Evolutionary conservation across 2,888 invertebrate species (phyloP).

Genomic region (Xylota sylvarum): DNA sequence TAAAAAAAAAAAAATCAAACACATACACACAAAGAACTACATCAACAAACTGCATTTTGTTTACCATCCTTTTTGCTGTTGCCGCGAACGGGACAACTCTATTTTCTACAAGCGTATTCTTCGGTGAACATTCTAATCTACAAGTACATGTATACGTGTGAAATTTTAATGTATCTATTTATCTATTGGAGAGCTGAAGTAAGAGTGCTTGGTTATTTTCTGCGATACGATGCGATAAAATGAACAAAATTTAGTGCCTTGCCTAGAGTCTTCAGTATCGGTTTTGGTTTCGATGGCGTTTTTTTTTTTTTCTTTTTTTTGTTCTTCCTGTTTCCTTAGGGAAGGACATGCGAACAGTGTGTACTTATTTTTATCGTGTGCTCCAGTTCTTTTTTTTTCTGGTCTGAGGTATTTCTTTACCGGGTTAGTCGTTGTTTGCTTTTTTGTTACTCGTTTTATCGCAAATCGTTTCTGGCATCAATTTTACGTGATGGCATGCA

Average conservation of each 20-base stretch:
- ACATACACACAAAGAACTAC: neutral
- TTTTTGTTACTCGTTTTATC: slow-evolving; percentile 39
- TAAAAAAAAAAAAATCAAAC: too few species aligned
- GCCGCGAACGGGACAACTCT: slow-evolving; percentile 7
- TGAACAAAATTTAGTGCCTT: slow-evolving; percentile 30
- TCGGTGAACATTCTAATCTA: slow-evolving; percentile 11
- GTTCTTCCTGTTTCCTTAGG: slow-evolving; percentile 1
- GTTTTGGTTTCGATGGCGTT: slow-evolving; percentile 3
- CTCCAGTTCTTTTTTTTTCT: neutral
- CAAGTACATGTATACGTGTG: slow-evolving; percentile 9
- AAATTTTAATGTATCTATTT: slow-evolving; percentile 48
- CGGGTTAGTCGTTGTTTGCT: slow-evolving; percentile 7
- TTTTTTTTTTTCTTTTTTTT: neutral
- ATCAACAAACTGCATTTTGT: slow-evolving; percentile 26
- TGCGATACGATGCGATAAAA: slow-evolving; percentile 38
- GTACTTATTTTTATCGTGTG: slow-evolving; percentile 47
- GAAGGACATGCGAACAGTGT: slow-evolving; percentile 25
- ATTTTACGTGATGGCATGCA: slow-evolving; percentile 52
- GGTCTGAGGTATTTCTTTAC: slow-evolving; percentile 36
- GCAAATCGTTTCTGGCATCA: slow-evolving; percentile 57
- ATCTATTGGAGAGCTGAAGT: slow-evolving; percentile 37
- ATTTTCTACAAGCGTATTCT: slow-evolving; percentile 2
- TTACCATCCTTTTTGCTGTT: slow-evolving; percentile 1
- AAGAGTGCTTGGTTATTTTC: slow-evolving; percentile 17
- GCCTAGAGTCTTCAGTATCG: slow-evolving; percentile 17